Conservation (phyloP, 2,113 vertebrate species). For the Australoheros scitulus region DNA sequence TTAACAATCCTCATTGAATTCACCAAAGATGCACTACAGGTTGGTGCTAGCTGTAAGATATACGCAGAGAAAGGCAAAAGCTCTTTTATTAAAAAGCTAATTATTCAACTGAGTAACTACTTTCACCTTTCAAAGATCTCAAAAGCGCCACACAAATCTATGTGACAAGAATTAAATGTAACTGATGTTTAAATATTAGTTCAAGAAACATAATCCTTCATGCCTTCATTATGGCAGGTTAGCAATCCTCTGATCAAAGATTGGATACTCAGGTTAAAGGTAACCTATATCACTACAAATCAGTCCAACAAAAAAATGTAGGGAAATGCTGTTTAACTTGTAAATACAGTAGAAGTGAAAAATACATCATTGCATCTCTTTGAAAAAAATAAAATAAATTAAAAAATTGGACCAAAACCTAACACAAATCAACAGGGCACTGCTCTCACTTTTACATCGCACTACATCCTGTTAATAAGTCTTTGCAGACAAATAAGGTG, state of each 20-base stretch:
- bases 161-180: background rate
- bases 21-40: constrained; percentile 86
- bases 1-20: constrained; percentile 92
- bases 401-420: too few species aligned
- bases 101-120: background rate
- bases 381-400: too few species aligned
- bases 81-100: background rate
- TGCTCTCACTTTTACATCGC: too few species aligned
- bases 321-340: background rate
- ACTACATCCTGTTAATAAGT: too few species aligned
- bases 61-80: background rate
- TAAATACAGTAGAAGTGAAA: background rate
- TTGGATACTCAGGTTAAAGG: background rate
- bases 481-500: too few species aligned
- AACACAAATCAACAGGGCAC: too few species aligned
- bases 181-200: background rate
- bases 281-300: background rate
- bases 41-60: constrained; percentile 87
- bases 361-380: background rate
- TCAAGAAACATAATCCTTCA: background rate
- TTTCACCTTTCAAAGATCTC: background rate
- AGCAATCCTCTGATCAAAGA: constrained; percentile 31
- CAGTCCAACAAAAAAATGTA: background rate
- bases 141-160: background rate
- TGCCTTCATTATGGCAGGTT: constrained; percentile 15